A percentile compares a stretch with the other conserved stretches of the same genome.
phyloP scores from a whole-genome alignment of 2,113 vertebrate species.

The Calcarius ornatus region DNA sequence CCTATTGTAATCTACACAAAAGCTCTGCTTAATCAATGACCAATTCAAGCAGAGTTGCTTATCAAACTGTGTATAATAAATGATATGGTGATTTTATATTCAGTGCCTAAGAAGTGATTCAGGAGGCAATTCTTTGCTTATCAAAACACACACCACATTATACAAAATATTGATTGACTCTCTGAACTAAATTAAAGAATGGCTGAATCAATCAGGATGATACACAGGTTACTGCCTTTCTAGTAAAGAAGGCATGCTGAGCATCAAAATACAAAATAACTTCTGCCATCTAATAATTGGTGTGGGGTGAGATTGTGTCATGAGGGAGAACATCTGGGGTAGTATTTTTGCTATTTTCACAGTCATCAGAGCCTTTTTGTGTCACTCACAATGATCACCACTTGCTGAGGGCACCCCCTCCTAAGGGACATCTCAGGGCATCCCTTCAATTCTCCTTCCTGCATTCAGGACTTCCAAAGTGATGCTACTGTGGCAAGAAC shows the following conservation, averaged over 20 bases:
- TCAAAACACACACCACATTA: not conserved
- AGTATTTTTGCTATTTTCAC: not conserved
- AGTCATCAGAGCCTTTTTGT: not conserved
- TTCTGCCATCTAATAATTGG: not conserved
- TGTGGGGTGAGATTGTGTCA: not conserved
- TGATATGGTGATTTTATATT: not conserved
- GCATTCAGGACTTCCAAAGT: not conserved
- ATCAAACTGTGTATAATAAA: not conserved
- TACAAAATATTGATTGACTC: not conserved
- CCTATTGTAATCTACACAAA: not conserved
- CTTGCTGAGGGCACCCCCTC: not conserved
- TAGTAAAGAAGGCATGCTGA: not conserved
- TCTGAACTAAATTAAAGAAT: slow-evolving; percentile 14
- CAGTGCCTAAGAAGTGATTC: not conserved
- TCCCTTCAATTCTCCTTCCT: not conserved
- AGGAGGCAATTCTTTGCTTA: not conserved
- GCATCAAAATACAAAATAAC: not conserved
- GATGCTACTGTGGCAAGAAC: not conserved
- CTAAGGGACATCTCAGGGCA: not conserved
- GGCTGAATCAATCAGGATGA: not conserved
- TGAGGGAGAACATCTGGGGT: not conserved
- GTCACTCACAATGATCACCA: not conserved
- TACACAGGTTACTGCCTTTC: not conserved
- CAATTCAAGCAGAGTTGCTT: not conserved
- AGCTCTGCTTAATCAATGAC: slow-evolving; percentile 10